These are phyloP conservation scores for Helostoma temminkii DNA, from an alignment of 2,797 vertebrate genomes.

Conservation along the genomic window DNA sequence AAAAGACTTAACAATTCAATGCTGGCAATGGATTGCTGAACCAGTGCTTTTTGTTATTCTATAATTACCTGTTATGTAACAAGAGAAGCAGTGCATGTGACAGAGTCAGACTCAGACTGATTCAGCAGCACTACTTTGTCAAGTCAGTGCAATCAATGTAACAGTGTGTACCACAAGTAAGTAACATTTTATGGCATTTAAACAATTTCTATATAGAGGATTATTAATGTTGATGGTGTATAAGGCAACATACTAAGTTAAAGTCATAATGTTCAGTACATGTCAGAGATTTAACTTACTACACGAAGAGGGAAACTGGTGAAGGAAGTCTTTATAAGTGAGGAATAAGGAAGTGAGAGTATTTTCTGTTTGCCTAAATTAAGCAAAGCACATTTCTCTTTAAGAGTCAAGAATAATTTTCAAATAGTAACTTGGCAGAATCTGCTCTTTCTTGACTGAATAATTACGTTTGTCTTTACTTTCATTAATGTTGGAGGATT, in stretches of 20 bases:
- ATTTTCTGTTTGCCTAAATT: background rate
- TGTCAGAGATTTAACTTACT: background rate
- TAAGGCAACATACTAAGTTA: background rate
- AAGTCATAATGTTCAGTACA: background rate
- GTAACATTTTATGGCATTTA: background rate
- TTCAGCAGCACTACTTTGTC: constrained; percentile 37
- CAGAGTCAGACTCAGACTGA: constrained; percentile 28
- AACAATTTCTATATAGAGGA: background rate
- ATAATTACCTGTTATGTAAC: background rate
- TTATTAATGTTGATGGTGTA: background rate
- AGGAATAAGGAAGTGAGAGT: constrained; percentile 51
- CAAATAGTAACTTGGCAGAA: constrained; percentile 30
- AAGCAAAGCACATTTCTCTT: constrained; percentile 13
- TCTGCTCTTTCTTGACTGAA: too few relatives aligned
- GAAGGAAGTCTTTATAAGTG: background rate
- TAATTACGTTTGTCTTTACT: too few relatives aligned
- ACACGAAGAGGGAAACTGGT: background rate
- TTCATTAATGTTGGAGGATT: background rate
- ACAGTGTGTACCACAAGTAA: background rate
- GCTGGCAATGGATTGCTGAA: constrained; percentile 10
- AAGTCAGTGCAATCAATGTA: constrained; percentile 9
- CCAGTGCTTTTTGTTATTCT: constrained; percentile 40
- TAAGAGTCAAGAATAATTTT: background rate
- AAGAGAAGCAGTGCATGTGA: constrained; percentile 39
- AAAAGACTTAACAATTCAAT: background rate